Evolutionary conservation across 2,797 vertebrate genomes (phyloP).

Genomic region (Tachyglossus aculeatus): DNA sequence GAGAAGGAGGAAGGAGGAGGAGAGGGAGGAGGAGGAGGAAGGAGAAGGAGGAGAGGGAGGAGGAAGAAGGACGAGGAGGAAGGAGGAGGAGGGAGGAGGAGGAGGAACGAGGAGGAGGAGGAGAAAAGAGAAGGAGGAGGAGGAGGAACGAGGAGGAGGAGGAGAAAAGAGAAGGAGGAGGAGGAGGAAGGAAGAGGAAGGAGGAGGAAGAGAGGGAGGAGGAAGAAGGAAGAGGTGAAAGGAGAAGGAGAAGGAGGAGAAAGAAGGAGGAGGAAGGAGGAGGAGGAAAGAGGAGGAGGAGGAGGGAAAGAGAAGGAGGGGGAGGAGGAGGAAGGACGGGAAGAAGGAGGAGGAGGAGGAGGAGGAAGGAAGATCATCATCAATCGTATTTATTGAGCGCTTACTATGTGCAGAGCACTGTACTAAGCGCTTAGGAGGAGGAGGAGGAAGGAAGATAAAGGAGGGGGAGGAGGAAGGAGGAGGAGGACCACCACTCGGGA

Average conservation of each 20-base stretch:
- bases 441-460: background rate
- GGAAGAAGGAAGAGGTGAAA: background rate
- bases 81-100: background rate
- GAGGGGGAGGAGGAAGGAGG: background rate
- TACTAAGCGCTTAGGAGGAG: too few species aligned
- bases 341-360: too few species aligned
- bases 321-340: too few species aligned
- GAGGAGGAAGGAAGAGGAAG: background rate
- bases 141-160: too few species aligned
- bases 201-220: background rate
- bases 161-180: too few species aligned
- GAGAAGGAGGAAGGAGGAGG: background rate
- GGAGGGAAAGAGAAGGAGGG: background rate
- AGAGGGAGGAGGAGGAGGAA: background rate
- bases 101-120: too few species aligned
- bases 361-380: too few species aligned
- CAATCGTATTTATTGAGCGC: too few species aligned
- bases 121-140: background rate
- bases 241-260: background rate
- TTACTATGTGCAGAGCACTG: too few species aligned
- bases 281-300: background rate
- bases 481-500: background rate
- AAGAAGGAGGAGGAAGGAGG: background rate
- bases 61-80: too few species aligned
- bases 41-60: background rate